Evolutionary conservation across 2,113 vertebrate species (phyloP), one percentile per base, ranked within the genome.

Genomic region (Cephalopterus ornatus): DNA sequence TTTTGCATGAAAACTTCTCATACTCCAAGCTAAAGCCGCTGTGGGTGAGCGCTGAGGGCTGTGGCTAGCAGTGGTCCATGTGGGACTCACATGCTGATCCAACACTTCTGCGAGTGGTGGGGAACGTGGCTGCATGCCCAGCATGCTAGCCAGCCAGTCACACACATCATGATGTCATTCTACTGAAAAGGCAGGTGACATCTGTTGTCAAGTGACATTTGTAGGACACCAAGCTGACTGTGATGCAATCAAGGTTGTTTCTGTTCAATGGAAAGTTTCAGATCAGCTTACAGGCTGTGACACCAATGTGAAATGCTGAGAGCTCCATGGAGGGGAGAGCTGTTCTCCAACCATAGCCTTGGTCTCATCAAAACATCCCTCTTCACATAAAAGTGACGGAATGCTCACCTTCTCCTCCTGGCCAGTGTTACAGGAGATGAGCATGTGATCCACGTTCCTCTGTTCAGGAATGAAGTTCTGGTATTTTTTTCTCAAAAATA

Each of bases 181-280:
- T 66, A 15, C 96, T 65, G 92, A 98, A 97, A 97, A 93, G 91
- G 97, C 89, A 92, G 97, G 94, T 95, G 95, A 94, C 97, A 97
- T 97, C 96, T 98, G 97, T 90, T 95, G 97, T 96, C 96, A 95
- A 96, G 76, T 92, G 97, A 97, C 93, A 97, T 96, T 95, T 93
- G 76, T 89, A 94, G 95, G 97, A 92, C 97, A 90, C 82, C 8
- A 42, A 12, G 42, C 84, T 84, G 91, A 20, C 77, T 70, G 92
- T 98, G 98, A 98, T 98, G 98, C 98, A 98, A 98, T 89, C 85
- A 37, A 70, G 92, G 93, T 91, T 92, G 91, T 93, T 97, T 94
- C 96, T 97, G 95, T 90, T 94, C 87, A 93, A 71, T 98, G 98
- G 98, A 98, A 98, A 98, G 96, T 97, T 90, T 80, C 11, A 53